Conservation (phyloP, 2,797 vertebrate species). For the Neostethus bicornis region DNA sequence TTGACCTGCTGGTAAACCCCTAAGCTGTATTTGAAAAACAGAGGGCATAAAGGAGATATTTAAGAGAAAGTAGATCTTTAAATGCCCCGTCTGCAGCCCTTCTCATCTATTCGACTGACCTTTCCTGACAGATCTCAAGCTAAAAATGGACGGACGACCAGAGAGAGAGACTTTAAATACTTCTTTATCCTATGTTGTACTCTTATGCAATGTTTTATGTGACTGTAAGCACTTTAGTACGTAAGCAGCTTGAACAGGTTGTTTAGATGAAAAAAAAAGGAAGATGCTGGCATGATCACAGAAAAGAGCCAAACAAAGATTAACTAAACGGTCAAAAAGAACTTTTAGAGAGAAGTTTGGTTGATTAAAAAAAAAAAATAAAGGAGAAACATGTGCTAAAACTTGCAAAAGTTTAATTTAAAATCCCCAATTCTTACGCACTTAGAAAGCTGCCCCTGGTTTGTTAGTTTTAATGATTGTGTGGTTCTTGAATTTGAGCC, state of each 20-base stretch:
- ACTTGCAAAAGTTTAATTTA: background rate
- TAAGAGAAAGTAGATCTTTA: constrained; percentile 53
- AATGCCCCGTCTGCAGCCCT: constrained; percentile 26
- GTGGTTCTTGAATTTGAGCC: constrained; percentile 6
- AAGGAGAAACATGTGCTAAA: background rate
- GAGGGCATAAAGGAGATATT: constrained; percentile 47
- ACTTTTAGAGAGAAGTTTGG: background rate
- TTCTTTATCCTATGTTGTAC: constrained; percentile 8
- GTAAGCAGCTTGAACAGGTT: constrained; percentile 15
- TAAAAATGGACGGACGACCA: constrained; percentile 9
- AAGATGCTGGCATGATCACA: constrained; percentile 4
- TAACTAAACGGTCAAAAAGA: constrained; percentile 8
- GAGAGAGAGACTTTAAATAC: constrained; percentile 3
- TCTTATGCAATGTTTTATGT: constrained; percentile 16
- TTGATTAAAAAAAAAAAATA: constrained; percentile 4
- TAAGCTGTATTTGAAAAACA: constrained; percentile 64
- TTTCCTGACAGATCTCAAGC: constrained; percentile 19
- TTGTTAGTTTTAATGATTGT: constrained; percentile 20
- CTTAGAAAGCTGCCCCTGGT: background rate
- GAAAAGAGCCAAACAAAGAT: constrained; percentile 12
- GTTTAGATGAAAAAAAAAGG: constrained; percentile 18
- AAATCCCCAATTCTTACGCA: constrained; percentile 7
- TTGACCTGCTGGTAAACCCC: constrained; percentile 51
- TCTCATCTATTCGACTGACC: constrained; percentile 16
- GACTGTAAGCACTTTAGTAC: constrained; percentile 8